Percentiles rank a stretch among this genome's conserved stretches.
phyloP scores from a whole-genome alignment of 2,113 vertebrate species.

The Myotis brandtii region DNA sequence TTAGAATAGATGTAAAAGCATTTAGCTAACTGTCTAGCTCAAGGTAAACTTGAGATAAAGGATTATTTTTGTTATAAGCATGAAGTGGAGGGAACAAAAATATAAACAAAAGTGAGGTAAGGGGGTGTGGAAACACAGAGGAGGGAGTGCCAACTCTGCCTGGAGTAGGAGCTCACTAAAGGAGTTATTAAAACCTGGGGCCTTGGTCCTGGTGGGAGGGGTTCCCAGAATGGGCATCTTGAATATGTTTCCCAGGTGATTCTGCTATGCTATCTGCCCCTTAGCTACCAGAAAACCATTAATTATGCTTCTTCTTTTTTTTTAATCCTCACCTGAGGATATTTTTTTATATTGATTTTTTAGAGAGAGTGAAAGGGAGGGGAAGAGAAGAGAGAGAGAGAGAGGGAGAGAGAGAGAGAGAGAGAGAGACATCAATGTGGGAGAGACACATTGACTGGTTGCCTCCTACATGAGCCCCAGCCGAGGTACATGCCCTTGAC shows the following conservation, averaged over 20 bases:
- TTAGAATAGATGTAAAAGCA: not conserved
- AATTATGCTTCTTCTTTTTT: not conserved
- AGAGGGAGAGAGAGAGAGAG: too few relatives aligned
- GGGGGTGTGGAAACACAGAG: not conserved
- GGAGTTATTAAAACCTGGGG: not conserved
- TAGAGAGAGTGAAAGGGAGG: too few relatives aligned
- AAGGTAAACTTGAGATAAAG: not conserved
- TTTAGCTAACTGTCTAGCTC: slow-evolving; percentile 29
- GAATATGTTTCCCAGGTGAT: not conserved
- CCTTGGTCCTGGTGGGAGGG: not conserved
- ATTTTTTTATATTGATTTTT: too few relatives aligned
- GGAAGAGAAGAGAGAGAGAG: too few relatives aligned
- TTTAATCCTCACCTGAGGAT: too few relatives aligned
- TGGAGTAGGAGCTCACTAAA: not conserved
- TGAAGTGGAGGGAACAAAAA: not conserved
- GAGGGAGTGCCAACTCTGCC: not conserved
- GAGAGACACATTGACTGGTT: too few relatives aligned
- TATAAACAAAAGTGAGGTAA: not conserved
- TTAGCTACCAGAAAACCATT: not conserved
- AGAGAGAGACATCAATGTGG: too few relatives aligned
- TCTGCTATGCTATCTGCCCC: not conserved
- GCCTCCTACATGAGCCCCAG: too few relatives aligned
- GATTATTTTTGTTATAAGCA: not conserved
- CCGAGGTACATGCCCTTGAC: too few relatives aligned
- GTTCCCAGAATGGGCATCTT: not conserved